Evolutionary conservation across 2,113 vertebrate genomes (phyloP), one percentile per base, ranked within the genome.

Genomic region (Guaruba guarouba): DNA sequence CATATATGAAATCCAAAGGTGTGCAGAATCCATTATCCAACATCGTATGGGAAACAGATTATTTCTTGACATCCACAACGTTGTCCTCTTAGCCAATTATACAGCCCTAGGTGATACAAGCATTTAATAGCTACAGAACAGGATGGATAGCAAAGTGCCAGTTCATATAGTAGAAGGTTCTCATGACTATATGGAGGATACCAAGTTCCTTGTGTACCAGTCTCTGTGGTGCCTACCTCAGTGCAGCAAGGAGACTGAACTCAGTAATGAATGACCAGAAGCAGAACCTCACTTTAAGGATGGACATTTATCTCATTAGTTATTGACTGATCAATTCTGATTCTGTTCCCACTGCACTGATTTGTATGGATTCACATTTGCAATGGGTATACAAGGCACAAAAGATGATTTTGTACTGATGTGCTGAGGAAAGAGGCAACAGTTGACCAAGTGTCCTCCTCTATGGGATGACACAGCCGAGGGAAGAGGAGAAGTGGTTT

Each of bases 1-100:
- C 61, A 51, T 59, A 61, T 20, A n/a, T 33, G 67, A 88, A 90
- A 93, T 77, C n/a, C 79, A 80, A 90, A 91, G 78, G 79, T 1
- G 1, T 67, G 68, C 59, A 63, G 66, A 88, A 78, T 48, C 86
- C 55, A 4, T 83, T 66, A 57, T 46, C 37, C 63, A 82, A 5
- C 35, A 62, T n/a, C 41, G 4, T 23, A 25, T 8, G 11, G 54
- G 62, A 93, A 85, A 82, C 5, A 77, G 44, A 63, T 15, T 15
- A 46, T 79, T 92, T 86, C 64, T 64, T 74, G 37, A 70, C 11
- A 37, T 35, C 59, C 46, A 24, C 0, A 0, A 57, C 11, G 3
- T 69, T 69, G 48, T 75, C 61, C 82, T 90, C 68, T 74, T 37
- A 70, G 64, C 33, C 68, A 59, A 1, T 64, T 43, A 11, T 0